phyloP scores from a whole-genome alignment of 2,888 invertebrate species.

The Tetranychus piercei region DNA sequence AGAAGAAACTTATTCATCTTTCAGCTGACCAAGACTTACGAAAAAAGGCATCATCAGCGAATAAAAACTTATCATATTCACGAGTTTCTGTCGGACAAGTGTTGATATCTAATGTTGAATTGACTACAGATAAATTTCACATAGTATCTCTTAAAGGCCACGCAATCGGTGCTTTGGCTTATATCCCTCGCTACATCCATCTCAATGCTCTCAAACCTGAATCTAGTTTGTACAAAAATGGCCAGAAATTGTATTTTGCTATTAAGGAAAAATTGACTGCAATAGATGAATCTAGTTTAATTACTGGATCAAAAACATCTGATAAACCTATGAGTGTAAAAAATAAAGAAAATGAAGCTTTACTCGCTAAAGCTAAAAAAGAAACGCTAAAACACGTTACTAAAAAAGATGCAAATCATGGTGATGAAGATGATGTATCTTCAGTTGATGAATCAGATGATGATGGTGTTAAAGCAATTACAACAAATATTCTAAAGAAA shows the following conservation, averaged over 20 bases:
- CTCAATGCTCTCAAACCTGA: conserved; percentile 37
- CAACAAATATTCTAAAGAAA: background rate
- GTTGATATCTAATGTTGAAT: conserved; percentile 32
- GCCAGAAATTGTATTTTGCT: background rate
- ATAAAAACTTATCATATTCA: conserved; percentile 10
- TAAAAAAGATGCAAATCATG: background rate
- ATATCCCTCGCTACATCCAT: conserved; percentile 41
- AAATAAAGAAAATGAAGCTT: background rate
- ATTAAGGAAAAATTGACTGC: background rate
- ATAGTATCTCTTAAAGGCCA: conserved; percentile 40
- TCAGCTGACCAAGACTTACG: background rate
- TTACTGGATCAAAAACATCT: no score
- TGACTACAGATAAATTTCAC: conserved; percentile 39
- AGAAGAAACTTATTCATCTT: conserved; percentile 10
- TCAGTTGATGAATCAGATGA: no score
- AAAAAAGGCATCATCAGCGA: conserved; percentile 12
- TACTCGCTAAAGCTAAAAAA: no score
- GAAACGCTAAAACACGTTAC: no score
- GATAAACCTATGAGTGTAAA: background rate
- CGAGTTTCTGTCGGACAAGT: conserved; percentile 13
- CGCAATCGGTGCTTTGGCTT: conserved; percentile 38
- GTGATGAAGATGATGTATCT: no score
- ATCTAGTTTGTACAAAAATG: background rate
- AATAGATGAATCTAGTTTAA: background rate
- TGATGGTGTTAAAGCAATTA: no score